Evolutionary conservation across 2,113 vertebrate genomes (phyloP), one percentile per base, ranked within the genome.

Genomic region (Numenius arquata): DNA sequence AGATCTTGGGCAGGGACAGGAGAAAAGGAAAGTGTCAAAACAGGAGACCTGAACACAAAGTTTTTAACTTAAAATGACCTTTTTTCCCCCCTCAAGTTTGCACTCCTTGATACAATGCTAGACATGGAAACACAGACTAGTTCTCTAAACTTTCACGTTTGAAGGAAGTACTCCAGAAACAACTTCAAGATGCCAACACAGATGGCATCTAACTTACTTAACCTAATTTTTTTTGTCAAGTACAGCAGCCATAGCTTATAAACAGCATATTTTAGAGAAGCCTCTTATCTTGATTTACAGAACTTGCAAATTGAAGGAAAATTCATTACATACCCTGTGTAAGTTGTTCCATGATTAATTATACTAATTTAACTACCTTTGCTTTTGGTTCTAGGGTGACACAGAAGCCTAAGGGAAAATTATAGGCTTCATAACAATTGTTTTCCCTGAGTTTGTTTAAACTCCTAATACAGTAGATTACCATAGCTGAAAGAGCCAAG

Each of bases 291-390:
- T 83, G 50, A 90, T 90, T 94, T 83, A 91, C 50, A 62, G 71
- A 93, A 80, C 79, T 91, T 77, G 59, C 13, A 93, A 83, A 71
- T 11, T 47, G n/a, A 88, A 27, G 38, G 72, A 92, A 93, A 96
- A 88, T 71, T 76, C 71, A 77, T 74, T 89, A 73, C 36, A 56
- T 58, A 8, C 11, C 45, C 34, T 22, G 8, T 11, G 16, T 40
- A 92, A 66, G 9, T 45, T 88, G 47, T 83, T 82, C 27, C 63
- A 43, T n/a, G 34, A 90, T 72, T 93, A 92, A 92, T 74, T 88
- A 91, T 21, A 41, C n/a, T 84, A 66, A 70, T 77, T 94, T 94
- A 82, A 59, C 36, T 84, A 91, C 65, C 67, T 85, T 85, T 89
- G 67, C 71, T 79, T 91, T 81, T 45, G 70, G 36, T 80, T 81